These are phyloP conservation scores for Amblyjoppa fuscipennis DNA, from an alignment of 2,888 invertebrate genomes.

Conservation along the genomic window DNA sequence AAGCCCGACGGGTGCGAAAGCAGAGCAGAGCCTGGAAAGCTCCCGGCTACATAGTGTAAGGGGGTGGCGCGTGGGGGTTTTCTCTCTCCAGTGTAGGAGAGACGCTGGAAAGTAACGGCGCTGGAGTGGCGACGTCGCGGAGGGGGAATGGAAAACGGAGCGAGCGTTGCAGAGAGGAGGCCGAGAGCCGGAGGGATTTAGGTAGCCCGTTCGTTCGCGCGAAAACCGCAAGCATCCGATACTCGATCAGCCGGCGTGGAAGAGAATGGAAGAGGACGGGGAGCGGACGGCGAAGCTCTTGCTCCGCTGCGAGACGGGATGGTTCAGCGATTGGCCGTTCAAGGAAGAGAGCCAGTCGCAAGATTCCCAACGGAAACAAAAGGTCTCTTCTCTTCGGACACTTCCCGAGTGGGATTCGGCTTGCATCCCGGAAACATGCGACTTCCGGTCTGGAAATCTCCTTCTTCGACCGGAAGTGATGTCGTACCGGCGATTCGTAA, in stretches of 20 bases:
- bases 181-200: conserved; percentile 65
- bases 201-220: conserved; percentile 69
- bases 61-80: conserved; percentile 35
- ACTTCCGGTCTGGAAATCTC: too few species aligned
- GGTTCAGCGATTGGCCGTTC: conserved; percentile 45
- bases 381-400: conserved; percentile 4
- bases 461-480: too few species aligned
- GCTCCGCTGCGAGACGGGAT: conserved; percentile 24
- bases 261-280: conserved; percentile 63
- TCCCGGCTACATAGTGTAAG: conserved; percentile 38
- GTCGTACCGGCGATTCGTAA: too few species aligned
- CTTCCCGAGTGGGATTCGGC: neutral
- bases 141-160: conserved; percentile 58
- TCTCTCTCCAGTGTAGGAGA: conserved; percentile 35
- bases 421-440: too few species aligned
- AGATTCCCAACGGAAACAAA: conserved; percentile 19
- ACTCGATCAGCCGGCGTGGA: conserved; percentile 71
- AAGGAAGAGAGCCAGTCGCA: conserved; percentile 45
- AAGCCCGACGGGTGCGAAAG: conserved; percentile 64
- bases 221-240: conserved; percentile 75
- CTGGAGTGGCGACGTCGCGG: conserved; percentile 57
- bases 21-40: conserved; percentile 52
- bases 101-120: conserved; percentile 46
- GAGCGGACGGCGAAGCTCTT: conserved; percentile 50
- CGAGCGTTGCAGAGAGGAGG: conserved; percentile 21